Base-by-base conservation (phyloP, 2,888 invertebrate genomes). In the Nematopogon swammerdamellus region DNA sequence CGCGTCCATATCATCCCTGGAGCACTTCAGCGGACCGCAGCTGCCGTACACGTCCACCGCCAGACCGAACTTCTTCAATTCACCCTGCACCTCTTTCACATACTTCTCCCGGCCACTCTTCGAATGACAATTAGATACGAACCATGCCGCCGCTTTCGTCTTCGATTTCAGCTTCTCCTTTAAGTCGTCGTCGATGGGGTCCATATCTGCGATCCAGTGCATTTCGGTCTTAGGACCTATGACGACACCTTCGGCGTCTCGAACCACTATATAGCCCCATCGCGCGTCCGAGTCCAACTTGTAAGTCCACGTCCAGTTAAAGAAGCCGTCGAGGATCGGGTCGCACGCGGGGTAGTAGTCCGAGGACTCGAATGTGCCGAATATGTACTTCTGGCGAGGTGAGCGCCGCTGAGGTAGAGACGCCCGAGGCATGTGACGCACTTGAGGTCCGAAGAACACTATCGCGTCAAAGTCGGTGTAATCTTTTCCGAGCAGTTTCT, bases 291-390 rank as follows among this genome's bases (percentile, higher is more conserved):
- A 76, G 56, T 74, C 61, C 2, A 76, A 58, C 58, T 61, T 68
- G 42, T 79, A 79, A 0, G 79, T 79, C 1, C 69, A 59, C 1
- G 80, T 79, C 72, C 70, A 72, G 54, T 80, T 79, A 45, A 80
- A 80, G 51, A 67, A 77, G 4, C 62, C 59, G n/a, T 80, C 69
- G 30, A 62, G 76, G 18, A 51, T 49, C 1, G 55, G 45, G 3
- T 54, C 52, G 52, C 76, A 77, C 0, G 71, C 59, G 0, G 77
- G 76, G 50, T 62, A 67, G 52, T 75, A 69, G 1, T 69, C 67
- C 1, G 74, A 59, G 0, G 80, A 79, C 56, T 80, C 80, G 61
- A 67, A 67, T 48, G 69, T 71, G 45, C 75, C 62, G 53, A 57
- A 77, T 49, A 80, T 66, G 46, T 65, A 75, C 52, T 70, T 72